Conservation (phyloP, 1,140 invertebrate genomes). For the Nomia melanderi region DNA sequence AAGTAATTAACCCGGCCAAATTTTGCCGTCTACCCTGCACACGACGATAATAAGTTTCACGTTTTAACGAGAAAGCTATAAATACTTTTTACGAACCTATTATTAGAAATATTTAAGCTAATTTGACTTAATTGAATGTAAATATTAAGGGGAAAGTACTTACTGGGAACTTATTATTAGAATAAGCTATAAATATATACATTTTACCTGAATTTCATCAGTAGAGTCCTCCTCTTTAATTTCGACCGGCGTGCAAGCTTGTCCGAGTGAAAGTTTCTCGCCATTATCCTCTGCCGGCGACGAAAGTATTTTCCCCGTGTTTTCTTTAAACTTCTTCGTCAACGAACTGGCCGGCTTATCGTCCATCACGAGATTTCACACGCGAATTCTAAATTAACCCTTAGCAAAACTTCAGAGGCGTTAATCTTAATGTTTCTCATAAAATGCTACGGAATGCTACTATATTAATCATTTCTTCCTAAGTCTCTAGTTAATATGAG, state of each 20-base stretch:
- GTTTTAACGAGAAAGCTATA: too few relatives aligned
- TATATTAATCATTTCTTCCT: neutral
- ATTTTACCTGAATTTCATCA: slow-evolving; percentile 81
- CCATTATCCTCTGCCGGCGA: slow-evolving; percentile 49
- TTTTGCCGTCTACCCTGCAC: too few relatives aligned
- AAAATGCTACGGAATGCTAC: neutral
- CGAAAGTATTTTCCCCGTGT: slow-evolving; percentile 22
- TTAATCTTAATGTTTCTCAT: neutral
- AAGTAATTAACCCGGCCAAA: too few relatives aligned
- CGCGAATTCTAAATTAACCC: neutral
- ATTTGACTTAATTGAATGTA: too few relatives aligned
- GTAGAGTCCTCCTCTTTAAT: slow-evolving; percentile 80
- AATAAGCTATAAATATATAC: neutral
- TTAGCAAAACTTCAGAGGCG: neutral
- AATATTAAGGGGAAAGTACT: too few relatives aligned
- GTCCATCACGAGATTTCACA: slow-evolving; percentile 25
- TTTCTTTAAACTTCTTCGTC: slow-evolving; percentile 2
- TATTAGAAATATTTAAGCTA: too few relatives aligned
- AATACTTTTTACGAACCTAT: too few relatives aligned
- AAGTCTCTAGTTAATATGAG: neutral
- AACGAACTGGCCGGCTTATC: neutral
- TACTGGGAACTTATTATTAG: too few relatives aligned
- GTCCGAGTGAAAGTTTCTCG: slow-evolving; percentile 29
- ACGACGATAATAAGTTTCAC: too few relatives aligned
- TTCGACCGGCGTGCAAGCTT: slow-evolving; percentile 61